These are phyloP conservation scores for Nycticorax nycticorax DNA, from an alignment of 2,113 vertebrate species.

Conservation along the genomic window DNA sequence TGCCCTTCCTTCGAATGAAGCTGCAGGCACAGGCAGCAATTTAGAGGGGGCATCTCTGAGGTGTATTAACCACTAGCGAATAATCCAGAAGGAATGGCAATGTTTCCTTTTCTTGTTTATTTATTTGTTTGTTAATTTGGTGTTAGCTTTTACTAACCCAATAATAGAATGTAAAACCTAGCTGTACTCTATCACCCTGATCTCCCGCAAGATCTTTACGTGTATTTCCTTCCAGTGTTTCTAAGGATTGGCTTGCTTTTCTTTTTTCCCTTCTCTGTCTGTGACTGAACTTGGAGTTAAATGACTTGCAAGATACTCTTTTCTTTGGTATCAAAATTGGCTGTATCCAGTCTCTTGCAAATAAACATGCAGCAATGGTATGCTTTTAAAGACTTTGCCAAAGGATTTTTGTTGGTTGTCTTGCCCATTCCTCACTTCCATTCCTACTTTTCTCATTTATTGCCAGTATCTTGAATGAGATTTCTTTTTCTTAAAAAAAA, in stretches of 20 bases:
- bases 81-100: not conserved
- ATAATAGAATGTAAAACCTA: not conserved
- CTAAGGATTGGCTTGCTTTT: not conserved
- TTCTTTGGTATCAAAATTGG: not conserved
- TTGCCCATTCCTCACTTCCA: slow-evolving; percentile 8
- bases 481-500: not conserved
- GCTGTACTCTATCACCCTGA: not conserved
- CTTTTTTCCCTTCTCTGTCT: not conserved
- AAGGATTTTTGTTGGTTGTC: not conserved
- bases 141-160: not conserved
- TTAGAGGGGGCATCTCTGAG: not conserved
- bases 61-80: slow-evolving; percentile 12
- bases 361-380: not conserved
- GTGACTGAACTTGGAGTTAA: not conserved
- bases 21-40: not conserved
- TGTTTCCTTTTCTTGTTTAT: not conserved
- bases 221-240: not conserved
- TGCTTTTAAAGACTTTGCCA: not conserved
- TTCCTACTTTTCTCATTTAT: slow-evolving; percentile 36
- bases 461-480: slow-evolving; percentile 8
- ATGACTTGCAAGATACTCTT: not conserved
- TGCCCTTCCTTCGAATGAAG: not conserved
- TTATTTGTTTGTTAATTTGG: not conserved
- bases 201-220: not conserved
- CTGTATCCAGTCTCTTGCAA: not conserved